These are phyloP conservation scores for Elaeidobius kamerunicus DNA, from an alignment of 2,888 invertebrate genomes.

Conservation along the genomic window DNA sequence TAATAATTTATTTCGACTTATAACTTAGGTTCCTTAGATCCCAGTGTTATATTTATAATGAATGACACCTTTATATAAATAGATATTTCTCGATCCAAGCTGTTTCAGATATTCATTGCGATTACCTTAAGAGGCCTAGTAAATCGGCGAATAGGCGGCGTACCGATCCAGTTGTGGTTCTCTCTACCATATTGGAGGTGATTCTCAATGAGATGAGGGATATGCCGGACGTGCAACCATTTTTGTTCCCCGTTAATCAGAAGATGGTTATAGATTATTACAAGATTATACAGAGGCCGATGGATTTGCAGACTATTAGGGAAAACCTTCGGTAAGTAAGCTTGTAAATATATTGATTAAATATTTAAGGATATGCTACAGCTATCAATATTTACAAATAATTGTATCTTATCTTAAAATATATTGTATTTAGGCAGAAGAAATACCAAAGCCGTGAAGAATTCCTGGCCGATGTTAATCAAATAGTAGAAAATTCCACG, in stretches of 20 bases:
- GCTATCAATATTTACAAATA: not conserved
- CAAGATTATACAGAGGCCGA: slow-evolving; percentile 85
- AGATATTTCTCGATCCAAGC: slow-evolving; percentile 3
- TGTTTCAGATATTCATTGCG: slow-evolving; percentile 73
- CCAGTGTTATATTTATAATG: no score
- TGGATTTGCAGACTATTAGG: slow-evolving; percentile 95
- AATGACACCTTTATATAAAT: no score
- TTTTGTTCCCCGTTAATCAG: slow-evolving; percentile 90
- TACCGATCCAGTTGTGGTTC: slow-evolving; percentile 94
- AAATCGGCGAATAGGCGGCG: slow-evolving; percentile 85
- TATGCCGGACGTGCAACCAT: slow-evolving; percentile 88
- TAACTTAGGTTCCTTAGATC: no score
- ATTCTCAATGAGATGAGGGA: slow-evolving; percentile 91
- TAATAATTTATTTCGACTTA: no score
- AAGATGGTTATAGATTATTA: slow-evolving; percentile 95
- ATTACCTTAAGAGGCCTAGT: slow-evolving; percentile 81
- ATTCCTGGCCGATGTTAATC: slow-evolving; percentile 92
- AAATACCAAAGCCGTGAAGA: slow-evolving; percentile 95
- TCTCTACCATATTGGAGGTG: slow-evolving; percentile 86
- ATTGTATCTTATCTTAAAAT: no score
- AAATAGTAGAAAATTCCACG: slow-evolving; percentile 93
- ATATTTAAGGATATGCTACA: no score
- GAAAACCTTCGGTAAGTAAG: slow-evolving; percentile 64
- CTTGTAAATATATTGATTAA: no score
- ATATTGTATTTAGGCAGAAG: slow-evolving; percentile 62